Base-by-base conservation (phyloP, 2,113 vertebrate species). In the Prolemur simus region DNA sequence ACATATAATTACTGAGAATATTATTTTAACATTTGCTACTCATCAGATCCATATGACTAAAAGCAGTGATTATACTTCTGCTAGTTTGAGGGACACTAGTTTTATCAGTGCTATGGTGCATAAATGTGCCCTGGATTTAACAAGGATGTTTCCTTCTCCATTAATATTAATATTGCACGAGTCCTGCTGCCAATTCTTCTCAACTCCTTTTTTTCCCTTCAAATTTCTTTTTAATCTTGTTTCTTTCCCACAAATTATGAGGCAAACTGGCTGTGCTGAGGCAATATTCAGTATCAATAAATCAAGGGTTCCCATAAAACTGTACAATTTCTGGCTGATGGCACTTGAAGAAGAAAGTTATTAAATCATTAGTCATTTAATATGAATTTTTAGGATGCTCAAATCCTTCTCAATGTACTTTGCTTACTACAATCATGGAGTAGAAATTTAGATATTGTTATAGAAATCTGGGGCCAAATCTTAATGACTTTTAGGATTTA, bases 301-400 rank as follows among this genome's bases (percentile, higher is more conserved):
- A 98, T 98, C 96, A 95, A 92, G 54, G 25, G 32, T 97, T 96
- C 76, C 74, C 89, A 97, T 97, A 97, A 97, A 97, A 91, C 89
- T 64, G 73, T 83, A 83, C 64, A 60, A 89, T 95, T 97, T 96
- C 89, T 97, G 94, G 89, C 93, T 96, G 97, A 97, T 97, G 78
- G 93, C 56, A 91, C 91, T 97, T 96, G 96, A 97, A 95, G 66
- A 96, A 82, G 89, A 94, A 97, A 96, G 96, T 98, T 97, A 96
- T 97, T 97, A 98, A 98, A 96, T 97, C 95, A 97, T 98, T 91
- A 98, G 56, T 97, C 93, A 96, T 92, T 97, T 96, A 96, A 95
- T 87, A 93, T 92, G 84, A 96, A 95, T 68, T 91, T 96, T 83
- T 66, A 86, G 68, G 69, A 91, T 87, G 63, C 21, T 18, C 82